Conservation (phyloP, 2,113 vertebrate species). For the Damaliscus lunatus region DNA sequence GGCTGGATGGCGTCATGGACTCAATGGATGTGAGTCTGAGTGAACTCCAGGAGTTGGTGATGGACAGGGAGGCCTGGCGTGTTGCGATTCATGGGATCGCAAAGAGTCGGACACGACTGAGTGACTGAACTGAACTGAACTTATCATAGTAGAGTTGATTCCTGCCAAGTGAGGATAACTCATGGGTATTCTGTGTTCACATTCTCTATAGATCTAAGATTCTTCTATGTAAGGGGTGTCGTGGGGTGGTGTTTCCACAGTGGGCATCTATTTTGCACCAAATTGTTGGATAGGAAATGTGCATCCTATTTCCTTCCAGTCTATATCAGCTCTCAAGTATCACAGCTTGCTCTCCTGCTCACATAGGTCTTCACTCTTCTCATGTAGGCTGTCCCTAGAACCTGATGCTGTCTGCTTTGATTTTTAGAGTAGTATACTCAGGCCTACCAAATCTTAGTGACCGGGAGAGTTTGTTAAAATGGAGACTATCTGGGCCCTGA, state of each 20-base stretch:
- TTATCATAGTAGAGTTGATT: background rate
- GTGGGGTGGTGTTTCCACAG: background rate
- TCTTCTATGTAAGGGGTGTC: background rate
- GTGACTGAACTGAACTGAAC: too few relatives aligned
- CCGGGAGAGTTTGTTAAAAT: background rate
- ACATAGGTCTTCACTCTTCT: background rate
- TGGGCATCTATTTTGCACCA: background rate
- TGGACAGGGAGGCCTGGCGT: too few relatives aligned
- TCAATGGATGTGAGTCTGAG: too few relatives aligned
- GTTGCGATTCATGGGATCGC: too few relatives aligned
- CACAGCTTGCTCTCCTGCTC: background rate
- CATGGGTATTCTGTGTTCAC: background rate
- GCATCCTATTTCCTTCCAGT: accelerated
- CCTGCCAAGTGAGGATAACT: background rate
- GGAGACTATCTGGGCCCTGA: background rate
- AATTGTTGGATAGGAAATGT: background rate
- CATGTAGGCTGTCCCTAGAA: background rate
- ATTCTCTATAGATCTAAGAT: background rate
- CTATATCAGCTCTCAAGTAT: background rate
- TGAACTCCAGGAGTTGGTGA: too few relatives aligned
- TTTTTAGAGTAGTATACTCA: background rate
- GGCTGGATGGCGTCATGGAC: too few relatives aligned
- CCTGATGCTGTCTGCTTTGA: background rate
- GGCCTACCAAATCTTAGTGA: background rate
- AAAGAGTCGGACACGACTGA: too few relatives aligned